Base-by-base conservation (phyloP, 2,113 vertebrate genomes). In the Mustelus asterias region DNA sequence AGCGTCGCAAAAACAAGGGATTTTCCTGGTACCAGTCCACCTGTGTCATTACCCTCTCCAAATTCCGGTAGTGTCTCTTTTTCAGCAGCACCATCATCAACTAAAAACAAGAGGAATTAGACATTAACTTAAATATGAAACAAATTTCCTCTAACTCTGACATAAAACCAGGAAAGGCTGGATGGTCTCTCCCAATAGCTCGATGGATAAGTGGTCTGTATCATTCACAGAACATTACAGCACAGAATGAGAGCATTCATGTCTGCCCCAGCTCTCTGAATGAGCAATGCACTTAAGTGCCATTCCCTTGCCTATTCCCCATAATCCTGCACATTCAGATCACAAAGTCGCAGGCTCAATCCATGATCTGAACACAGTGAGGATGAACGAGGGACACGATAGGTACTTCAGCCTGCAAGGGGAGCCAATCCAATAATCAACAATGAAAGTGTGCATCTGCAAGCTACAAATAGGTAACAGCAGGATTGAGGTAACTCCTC, bases 1-100 rank as follows among this genome's bases (percentile, higher is more conserved):
- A 99, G 97, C 0, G 98, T 98, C 96, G 98, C 99, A 0, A 99
- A 98, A 94, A 99, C 99, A 96, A 99, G 97, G 37, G 99, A 99
- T 95, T 97, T 98, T 5, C 99, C 99, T 48, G 99, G 98, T 88
- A 99, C 97, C 96, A 99, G 97, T 78, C 98, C 99, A 44, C 99
- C 99, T 0, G 99, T 99, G 96, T 99, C 99, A 96, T 98, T 98
- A 16, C 99, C 99, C 97, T 99, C 99, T 14, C 99, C 99, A 96
- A 99, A 99, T 96, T 99, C 99, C 2, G 99, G 99, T 67, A 99
- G 96, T 0, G 98, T 99, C 97, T 99, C 99, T 97, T 99, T 99
- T 97, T 99, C 99, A n/a, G 98, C 98, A 48, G 99, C 99, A 0
- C 99, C 99, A 96, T 99, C 99, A 96, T 99, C 99, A 96, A 99